Evolutionary conservation across 2,797 vertebrate species (phyloP).

Genomic region (Alca torda): DNA sequence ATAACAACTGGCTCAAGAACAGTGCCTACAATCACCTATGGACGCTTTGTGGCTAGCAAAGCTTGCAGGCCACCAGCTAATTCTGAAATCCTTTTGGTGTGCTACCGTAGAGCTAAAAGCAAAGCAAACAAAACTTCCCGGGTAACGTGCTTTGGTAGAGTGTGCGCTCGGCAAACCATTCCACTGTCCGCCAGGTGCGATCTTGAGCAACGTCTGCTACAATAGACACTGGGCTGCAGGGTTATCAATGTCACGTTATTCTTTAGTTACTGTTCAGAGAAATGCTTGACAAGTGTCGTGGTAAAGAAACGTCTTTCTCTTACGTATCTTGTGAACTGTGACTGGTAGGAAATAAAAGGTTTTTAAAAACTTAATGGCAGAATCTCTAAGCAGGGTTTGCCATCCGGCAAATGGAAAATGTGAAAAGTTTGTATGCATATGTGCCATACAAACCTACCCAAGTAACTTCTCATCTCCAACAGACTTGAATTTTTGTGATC

Average conservation of each 20-base stretch:
- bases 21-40: background rate
- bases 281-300: background rate
- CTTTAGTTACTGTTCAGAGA: background rate
- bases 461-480: background rate
- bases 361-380: background rate
- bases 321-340: background rate
- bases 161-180: background rate
- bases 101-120: background rate
- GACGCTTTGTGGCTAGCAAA: background rate
- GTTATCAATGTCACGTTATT: background rate
- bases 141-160: background rate
- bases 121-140: background rate
- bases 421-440: background rate
- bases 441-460: background rate
- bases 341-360: background rate
- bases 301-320: background rate
- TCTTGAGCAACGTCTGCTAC: background rate
- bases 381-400: background rate
- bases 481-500: background rate
- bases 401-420: background rate
- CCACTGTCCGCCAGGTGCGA: background rate
- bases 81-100: background rate
- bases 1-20: background rate
- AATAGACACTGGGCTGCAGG: background rate
- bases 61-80: background rate